phyloP scores from a whole-genome alignment of 2,888 invertebrate species.

The Odontomyia ornata region DNA sequence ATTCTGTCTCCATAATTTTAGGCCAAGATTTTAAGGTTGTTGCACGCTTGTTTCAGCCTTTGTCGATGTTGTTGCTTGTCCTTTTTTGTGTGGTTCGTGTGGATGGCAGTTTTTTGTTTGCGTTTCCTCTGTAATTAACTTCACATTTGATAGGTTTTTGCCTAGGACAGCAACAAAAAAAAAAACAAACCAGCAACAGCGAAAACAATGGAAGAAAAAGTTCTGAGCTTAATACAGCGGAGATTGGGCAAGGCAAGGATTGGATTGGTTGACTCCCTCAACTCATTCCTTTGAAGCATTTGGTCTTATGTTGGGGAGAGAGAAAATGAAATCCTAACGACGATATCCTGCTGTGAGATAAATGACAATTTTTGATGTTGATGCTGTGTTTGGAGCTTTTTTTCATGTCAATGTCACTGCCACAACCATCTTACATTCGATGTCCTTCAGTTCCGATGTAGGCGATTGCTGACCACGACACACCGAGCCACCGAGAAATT shows the following conservation, averaged over 20 bases:
- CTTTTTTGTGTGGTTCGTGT: not conserved
- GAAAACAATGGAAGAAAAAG: not conserved
- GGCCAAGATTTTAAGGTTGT: conserved; percentile 31
- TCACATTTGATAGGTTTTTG: conserved; percentile 25
- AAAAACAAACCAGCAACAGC: not conserved
- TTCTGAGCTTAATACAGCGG: not conserved
- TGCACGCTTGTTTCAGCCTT: conserved; percentile 10
- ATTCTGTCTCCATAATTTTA: not conserved
- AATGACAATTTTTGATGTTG: conserved; percentile 40
- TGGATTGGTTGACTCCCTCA: not conserved
- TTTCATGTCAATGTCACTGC: conserved; percentile 44
- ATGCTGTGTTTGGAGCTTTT: conserved; percentile 18
- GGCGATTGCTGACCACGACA: not conserved
- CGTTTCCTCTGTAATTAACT: conserved; percentile 35
- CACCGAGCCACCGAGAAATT: not conserved
- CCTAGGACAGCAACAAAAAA: conserved; percentile 12
- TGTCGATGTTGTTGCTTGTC: not conserved
- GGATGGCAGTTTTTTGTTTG: not conserved
- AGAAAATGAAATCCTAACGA: conserved; percentile 14
- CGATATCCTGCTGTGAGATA: conserved; percentile 31
- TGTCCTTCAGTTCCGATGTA: not conserved
- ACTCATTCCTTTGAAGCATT: not conserved
- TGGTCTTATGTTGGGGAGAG: not conserved
- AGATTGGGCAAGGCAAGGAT: not conserved
- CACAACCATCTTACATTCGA: not conserved